Percentiles rank a stretch among this genome's conserved stretches.
Conservation (phyloP, 2,113 vertebrate genomes). For the Erythrolamprus reginae region DNA sequence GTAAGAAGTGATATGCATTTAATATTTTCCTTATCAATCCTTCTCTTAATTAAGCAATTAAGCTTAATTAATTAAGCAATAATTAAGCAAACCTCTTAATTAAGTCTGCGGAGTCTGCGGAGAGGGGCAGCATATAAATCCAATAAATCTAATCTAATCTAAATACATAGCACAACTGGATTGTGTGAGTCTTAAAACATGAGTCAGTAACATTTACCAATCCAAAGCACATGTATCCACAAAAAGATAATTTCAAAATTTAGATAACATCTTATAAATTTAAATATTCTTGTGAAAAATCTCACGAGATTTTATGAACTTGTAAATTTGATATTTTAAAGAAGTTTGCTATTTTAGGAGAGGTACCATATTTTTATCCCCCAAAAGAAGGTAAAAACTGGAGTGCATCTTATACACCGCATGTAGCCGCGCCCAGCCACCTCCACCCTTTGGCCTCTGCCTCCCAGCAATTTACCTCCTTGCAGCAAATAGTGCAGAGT, state of each 20-base stretch:
- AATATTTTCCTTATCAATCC: not conserved
- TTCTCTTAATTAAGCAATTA: not conserved
- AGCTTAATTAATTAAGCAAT: no score
- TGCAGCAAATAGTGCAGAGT: no score
- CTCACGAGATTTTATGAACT: not conserved
- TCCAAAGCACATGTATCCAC: not conserved
- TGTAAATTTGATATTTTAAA: not conserved
- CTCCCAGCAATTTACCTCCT: no score
- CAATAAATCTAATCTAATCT: no score
- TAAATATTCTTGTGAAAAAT: not conserved
- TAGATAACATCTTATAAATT: not conserved
- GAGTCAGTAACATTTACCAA: not conserved
- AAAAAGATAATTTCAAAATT: not conserved
- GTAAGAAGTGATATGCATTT: not conserved
- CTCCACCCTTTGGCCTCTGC: no score
- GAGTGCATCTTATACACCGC: no score
- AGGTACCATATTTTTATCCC: no score
- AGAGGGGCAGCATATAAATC: no score
- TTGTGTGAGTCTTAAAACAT: not conserved
- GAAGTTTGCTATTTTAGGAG: not conserved
- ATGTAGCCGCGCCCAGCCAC: no score
- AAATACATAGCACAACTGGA: not conserved
- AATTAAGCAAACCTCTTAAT: no score
- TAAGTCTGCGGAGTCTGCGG: no score
- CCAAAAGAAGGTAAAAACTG: no score